Percentiles rank a stretch among this genome's conserved stretches.
Conservation (phyloP, 2,113 vertebrate genomes). For the Menura novaehollandiae region DNA sequence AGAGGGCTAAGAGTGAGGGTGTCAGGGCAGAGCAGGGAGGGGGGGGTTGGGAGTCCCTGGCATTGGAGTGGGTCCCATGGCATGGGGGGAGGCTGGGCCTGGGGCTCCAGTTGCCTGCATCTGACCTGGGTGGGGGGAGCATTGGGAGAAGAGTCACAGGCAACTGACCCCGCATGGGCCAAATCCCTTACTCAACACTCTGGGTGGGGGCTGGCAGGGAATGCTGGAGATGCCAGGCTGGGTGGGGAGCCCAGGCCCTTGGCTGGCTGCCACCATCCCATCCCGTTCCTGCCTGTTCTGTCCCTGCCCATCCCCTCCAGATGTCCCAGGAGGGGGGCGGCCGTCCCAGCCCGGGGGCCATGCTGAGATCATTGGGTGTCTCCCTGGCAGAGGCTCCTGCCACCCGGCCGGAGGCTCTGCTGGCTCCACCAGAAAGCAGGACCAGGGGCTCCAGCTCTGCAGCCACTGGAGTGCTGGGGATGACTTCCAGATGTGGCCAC, state of each 20-base stretch:
- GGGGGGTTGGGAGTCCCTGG: too few relatives aligned
- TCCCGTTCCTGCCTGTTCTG: background rate
- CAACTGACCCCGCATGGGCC: fast-evolving
- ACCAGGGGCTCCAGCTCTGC: background rate
- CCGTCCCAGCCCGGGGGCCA: background rate
- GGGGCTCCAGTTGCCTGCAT: fast-evolving
- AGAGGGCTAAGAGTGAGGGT: background rate
- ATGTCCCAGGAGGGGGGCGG: background rate
- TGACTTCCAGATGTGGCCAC: constrained; percentile 13
- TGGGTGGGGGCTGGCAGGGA: background rate
- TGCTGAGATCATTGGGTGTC: constrained; percentile 60
- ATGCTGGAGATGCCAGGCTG: fast-evolving
- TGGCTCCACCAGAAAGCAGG: background rate
- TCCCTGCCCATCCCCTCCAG: background rate
- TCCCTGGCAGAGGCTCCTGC: constrained; percentile 21
- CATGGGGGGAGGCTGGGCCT: fast-evolving
- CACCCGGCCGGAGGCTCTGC: background rate
- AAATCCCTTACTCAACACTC: background rate
- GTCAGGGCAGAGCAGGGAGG: background rate
- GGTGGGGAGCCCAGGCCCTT: background rate
- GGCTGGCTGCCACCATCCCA: background rate
- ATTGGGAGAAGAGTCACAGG: fast-evolving
- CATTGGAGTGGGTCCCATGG: background rate
- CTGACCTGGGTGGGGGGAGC: fast-evolving
- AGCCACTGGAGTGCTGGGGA: background rate